Evolutionary conservation across 2,797 vertebrate species (phyloP).

Genomic region (Brotula barbata): DNA sequence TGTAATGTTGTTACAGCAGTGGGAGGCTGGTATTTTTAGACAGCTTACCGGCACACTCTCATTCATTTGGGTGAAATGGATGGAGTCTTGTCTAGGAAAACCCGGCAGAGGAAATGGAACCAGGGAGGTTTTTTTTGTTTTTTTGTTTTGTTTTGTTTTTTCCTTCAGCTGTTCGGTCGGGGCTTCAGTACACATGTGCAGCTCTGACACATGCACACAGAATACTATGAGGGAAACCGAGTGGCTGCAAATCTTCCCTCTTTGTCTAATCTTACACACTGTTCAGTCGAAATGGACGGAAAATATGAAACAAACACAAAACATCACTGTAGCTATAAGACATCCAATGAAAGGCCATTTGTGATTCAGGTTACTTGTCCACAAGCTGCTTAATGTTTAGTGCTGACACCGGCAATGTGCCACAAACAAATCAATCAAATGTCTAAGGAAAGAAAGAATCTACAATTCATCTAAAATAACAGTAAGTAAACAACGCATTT

Average conservation of each 20-base stretch:
- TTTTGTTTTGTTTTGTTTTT: too few species aligned
- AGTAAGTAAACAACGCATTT: constrained; percentile 7
- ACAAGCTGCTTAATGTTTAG: constrained; percentile 7
- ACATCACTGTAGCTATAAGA: background rate
- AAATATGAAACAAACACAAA: background rate
- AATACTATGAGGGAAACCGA: background rate
- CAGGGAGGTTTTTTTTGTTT: too few species aligned
- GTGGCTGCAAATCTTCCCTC: too few species aligned
- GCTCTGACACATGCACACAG: constrained; percentile 1
- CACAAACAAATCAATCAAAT: too few species aligned
- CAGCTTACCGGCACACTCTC: background rate
- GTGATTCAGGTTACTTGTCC: too few species aligned
- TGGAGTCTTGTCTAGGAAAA: background rate
- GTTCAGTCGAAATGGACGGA: too few species aligned
- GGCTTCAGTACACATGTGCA: background rate
- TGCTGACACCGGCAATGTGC: too few species aligned
- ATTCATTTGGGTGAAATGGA: background rate
- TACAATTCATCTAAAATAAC: constrained; percentile 11
- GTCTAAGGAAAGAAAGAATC: too few species aligned
- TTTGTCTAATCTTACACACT: too few species aligned
- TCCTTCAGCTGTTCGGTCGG: too few species aligned
- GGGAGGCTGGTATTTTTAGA: constrained; percentile 11
- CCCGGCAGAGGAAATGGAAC: background rate
- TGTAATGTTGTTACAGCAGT: background rate
- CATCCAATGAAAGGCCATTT: too few species aligned